Evolutionary conservation across 92 coral and sea anemone species (phyloP).

Genomic region (Porites cylindrica): DNA sequence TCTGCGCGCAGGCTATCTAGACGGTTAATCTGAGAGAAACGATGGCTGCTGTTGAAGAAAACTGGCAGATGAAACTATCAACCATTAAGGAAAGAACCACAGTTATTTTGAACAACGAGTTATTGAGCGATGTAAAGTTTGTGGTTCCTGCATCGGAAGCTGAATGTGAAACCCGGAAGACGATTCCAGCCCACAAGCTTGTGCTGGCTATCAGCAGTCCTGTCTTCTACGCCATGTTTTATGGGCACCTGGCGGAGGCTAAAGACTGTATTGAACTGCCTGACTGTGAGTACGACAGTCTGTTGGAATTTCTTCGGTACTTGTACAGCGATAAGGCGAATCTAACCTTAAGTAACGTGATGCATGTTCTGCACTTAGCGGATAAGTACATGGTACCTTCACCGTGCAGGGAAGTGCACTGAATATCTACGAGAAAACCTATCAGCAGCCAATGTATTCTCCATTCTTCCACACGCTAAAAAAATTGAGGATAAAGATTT

Average conservation of each 20-base stretch:
- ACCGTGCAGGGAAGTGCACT: constrained; percentile 38
- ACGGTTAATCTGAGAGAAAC: not conserved
- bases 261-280: constrained; percentile 67
- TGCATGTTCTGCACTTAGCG: constrained; percentile 62
- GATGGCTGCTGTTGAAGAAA: constrained; percentile 13
- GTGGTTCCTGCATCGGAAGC: constrained; percentile 16
- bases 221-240: constrained; percentile 84
- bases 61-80: constrained; percentile 63
- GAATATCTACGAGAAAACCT: constrained; percentile 38
- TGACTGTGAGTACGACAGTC: constrained; percentile 76
- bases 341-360: constrained; percentile 51
- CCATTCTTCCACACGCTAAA: constrained; percentile 47
- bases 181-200: constrained; percentile 73
- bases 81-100: constrained; percentile 52
- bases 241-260: constrained; percentile 75
- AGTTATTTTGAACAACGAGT: constrained; percentile 49
- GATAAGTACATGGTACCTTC: constrained; percentile 69
- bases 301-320: constrained; percentile 70
- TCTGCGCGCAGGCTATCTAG: too few species aligned
- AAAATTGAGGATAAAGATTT: constrained; percentile 47
- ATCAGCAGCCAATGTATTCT: constrained; percentile 54
- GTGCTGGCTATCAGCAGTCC: constrained; percentile 75
- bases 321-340: constrained; percentile 63
- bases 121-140: constrained; percentile 64
- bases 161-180: constrained; percentile 18